Conservation (phyloP, 2,888 invertebrate species). For the Amphipyra berbera region DNA sequence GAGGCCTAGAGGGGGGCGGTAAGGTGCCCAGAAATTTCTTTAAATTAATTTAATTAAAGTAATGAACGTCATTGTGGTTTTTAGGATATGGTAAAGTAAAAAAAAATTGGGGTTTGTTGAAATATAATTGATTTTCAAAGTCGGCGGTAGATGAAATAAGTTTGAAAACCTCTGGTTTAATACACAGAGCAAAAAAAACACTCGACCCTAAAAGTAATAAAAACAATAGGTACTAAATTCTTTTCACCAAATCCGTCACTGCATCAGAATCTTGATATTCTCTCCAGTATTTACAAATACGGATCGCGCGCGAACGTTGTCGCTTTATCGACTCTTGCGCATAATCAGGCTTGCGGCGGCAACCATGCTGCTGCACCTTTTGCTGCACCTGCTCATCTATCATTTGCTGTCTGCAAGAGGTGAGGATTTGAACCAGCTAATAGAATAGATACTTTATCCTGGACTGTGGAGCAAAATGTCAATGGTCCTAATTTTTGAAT, state of each 20-base stretch:
- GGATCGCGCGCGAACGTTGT: constrained; percentile 37
- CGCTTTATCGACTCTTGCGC: constrained; percentile 32
- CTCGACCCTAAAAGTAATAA: no score
- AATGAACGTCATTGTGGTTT: no score
- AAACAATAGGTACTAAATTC: not conserved
- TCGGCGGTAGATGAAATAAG: no score
- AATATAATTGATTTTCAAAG: no score
- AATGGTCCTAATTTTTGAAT: not conserved
- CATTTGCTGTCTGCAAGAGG: constrained; percentile 57
- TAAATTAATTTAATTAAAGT: no score
- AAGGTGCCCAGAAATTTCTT: no score
- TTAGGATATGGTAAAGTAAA: no score
- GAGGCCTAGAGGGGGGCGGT: no score
- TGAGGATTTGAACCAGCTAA: constrained; percentile 46
- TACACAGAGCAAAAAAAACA: no score
- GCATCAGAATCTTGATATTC: constrained; percentile 59
- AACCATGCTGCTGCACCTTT: constrained; percentile 63
- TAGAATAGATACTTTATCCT: not conserved
- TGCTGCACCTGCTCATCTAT: constrained; percentile 52
- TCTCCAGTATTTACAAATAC: constrained; percentile 77
- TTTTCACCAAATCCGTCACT: constrained; percentile 62
- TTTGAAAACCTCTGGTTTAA: no score
- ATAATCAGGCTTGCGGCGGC: constrained; percentile 53
- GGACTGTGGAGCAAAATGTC: not conserved
- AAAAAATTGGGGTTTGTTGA: no score